Evolutionary conservation across 2,113 vertebrate species (phyloP).

Genomic region (Solenodon paradoxus): DNA sequence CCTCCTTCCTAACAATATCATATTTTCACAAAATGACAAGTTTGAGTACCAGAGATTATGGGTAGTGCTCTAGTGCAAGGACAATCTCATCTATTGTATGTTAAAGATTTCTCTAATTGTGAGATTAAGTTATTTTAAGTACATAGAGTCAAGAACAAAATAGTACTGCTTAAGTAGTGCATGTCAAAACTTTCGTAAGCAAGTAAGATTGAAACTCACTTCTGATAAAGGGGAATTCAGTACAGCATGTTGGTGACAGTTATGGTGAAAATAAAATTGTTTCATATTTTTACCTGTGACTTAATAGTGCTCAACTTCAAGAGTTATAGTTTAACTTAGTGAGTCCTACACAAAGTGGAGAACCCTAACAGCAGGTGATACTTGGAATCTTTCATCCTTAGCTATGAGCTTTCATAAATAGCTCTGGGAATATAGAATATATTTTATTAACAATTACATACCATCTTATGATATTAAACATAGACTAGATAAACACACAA

Average conservation of each 20-base stretch:
- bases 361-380: neutral
- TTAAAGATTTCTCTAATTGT: neutral
- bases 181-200: neutral
- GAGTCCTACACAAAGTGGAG: neutral
- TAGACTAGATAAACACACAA: neutral
- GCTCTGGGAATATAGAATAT: neutral
- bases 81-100: neutral
- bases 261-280: neutral
- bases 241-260: neutral
- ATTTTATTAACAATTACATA: neutral
- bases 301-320: neutral
- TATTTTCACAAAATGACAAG: neutral
- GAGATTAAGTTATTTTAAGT: slow-evolving; percentile 2
- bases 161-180: neutral
- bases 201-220: neutral
- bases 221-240: neutral
- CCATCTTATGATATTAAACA: neutral
- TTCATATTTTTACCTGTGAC: neutral
- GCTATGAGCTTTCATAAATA: slow-evolving; percentile 1
- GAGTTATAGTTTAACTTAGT: neutral
- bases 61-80: neutral
- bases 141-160: neutral
- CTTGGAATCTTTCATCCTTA: neutral
- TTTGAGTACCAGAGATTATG: neutral
- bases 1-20: neutral